Evolutionary conservation across 2,797 vertebrate genomes (phyloP), one percentile per base, ranked within the genome.

Genomic region (Eurystomus glaucurus): DNA sequence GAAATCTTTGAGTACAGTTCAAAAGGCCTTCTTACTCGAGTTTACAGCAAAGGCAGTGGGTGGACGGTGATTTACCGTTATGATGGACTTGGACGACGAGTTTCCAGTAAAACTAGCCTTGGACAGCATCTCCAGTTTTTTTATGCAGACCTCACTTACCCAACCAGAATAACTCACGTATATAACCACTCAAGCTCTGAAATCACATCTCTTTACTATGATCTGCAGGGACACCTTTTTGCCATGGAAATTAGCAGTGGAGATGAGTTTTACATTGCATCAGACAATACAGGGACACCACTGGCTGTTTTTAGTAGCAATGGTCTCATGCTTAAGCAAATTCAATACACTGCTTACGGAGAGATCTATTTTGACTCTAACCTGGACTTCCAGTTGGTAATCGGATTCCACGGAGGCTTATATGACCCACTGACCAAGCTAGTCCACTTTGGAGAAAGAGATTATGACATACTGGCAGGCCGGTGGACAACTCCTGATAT

Each of bases 171-270:
- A 89, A 99, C 99, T 5, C 99, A 99, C 1, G 99, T 99, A 3
- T 99, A 99, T 96, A 99, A 99, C 97, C 99, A 99, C 95, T 99
- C 99, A 1, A 99, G 99, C 89, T 99, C 99, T 25, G 99, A 99
- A 98, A 99, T 99, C 95, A 99, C 99, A 9, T 99, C 99, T 15
- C 98, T 99, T 46, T 99, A 99, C 96, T 99, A 99, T 18, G 99
- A 99, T 95, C 98, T 99, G 68, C 99, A 99, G 93, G 99, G 99
- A 31, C 99, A 99, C 83, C 98, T 99, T 89, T 99, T 99, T 69
- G 99, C 99, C 37, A 99, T 99, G 99, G 99, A 99, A 97, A 99
- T 99, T 93, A 99, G 99, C 98, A 99, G 99, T 4, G 99, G 99
- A 18, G 99, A 99, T 8, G 99, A 99, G 97, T 99, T 99, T 98